These are phyloP conservation scores for Polyploca ridens DNA, from an alignment of 2,888 invertebrate genomes.

Conservation along the genomic window DNA sequence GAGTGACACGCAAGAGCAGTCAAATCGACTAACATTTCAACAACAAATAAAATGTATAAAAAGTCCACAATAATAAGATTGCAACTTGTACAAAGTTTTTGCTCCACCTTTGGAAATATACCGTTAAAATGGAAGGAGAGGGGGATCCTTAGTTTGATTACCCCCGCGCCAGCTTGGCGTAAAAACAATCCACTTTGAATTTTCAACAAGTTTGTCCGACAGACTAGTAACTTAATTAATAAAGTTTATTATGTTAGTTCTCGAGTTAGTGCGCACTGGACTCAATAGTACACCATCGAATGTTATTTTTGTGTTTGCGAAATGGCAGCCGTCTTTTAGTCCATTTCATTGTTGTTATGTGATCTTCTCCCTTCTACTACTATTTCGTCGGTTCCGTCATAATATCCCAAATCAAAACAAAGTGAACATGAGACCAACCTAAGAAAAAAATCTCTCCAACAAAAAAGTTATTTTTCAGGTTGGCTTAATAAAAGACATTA, in stretches of 20 bases:
- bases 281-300: constrained; percentile 6
- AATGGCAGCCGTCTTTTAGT: background rate
- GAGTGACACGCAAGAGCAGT: no score
- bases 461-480: background rate
- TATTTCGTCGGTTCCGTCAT: no score
- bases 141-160: constrained; percentile 63
- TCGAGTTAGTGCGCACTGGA: background rate
- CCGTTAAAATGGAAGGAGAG: constrained; percentile 36
- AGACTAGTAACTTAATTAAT: constrained; percentile 71
- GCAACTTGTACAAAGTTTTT: constrained; percentile 24
- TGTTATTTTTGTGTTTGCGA: background rate
- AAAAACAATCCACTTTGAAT: constrained; percentile 70
- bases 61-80: constrained; percentile 47
- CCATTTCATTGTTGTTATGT: background rate
- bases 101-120: constrained; percentile 56
- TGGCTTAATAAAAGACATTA: background rate
- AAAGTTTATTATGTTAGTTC: constrained; percentile 50
- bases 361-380: no score
- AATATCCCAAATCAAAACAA: no score
- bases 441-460: background rate
- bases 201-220: constrained; percentile 52
- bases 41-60: constrained; percentile 34
- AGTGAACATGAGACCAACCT: no score
- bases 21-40: background rate
- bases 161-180: constrained; percentile 38